Base-by-base conservation (phyloP, 2,113 vertebrate species). In the Aix galericulata region DNA sequence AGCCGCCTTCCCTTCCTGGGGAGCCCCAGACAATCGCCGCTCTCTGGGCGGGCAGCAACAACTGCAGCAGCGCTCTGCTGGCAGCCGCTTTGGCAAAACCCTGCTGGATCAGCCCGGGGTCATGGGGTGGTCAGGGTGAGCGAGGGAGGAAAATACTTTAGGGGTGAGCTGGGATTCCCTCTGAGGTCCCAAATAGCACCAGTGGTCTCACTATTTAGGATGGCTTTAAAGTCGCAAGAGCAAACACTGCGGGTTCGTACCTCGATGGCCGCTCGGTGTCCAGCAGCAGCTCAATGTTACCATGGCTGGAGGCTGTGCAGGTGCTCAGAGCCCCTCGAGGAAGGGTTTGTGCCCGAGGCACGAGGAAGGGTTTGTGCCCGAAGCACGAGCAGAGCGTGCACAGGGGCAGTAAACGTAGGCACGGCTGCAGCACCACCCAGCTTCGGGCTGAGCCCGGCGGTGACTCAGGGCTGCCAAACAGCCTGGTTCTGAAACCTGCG, bases 1-100 rank as follows among this genome's bases (percentile, higher is more conserved):
- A 48, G 31, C 48, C 50, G 42, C 25, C 89, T 64, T 67, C 42
- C 86, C 84, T 42, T 55, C 20, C 42, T 59, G 22, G 60, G 7
- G 18, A 34, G 13, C 52, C 34, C 59, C 38, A 40, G 25, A 3
- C 0, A 7, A 63, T 8, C 62, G 32, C 29, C 0, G 8, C 44
- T 84, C 82, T 14, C 60, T 4, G 32, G 36, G 66, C 42, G 69
- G 81, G 46, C n/a, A 69, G 22, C 44, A 27, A 88, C 63, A 88
- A 22, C 32, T 16, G 62, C 46, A 38, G 74, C 58, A 67, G 73
- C 9, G 1, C 60, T 7, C 0, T 44, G 86, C 94, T 94, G 96
- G 88, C 78, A 89, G 89, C 91, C n/a, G 5, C 71, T 56, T 94
- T 97, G 95, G 95, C 93, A 94, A 80, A 91, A 63, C 73, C 86